A percentile compares a stretch with the other conserved stretches of the same genome.
Conservation (phyloP, 1,140 invertebrate species). For the Meloidogyne chitwoodi region DNA sequence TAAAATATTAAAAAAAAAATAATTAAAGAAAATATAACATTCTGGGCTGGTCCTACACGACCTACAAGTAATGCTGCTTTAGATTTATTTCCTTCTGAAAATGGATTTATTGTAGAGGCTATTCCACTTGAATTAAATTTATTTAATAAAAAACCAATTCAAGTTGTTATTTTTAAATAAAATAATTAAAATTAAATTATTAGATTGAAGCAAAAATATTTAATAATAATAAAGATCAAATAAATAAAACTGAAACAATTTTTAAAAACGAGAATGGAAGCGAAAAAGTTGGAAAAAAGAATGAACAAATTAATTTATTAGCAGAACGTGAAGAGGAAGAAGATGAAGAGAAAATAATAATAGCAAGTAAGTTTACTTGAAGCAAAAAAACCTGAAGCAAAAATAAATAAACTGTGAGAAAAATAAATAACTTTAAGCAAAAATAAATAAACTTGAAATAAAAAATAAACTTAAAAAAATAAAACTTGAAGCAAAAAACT, state of each 20-base stretch:
- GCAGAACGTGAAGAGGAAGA: slow-evolving; percentile 27
- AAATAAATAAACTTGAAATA: not conserved
- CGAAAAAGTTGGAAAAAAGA: not conserved
- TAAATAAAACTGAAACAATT: not conserved
- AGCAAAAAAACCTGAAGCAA: not conserved
- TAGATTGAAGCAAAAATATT: slow-evolving; percentile 21
- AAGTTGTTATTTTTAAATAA: slow-evolving; percentile 21
- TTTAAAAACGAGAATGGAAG: not conserved
- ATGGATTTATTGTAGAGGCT: slow-evolving; percentile 53
- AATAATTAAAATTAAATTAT: not conserved
- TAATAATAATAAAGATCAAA: not conserved
- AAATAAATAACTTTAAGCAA: not conserved
- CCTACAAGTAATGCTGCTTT: slow-evolving; percentile 31
- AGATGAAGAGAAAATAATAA: slow-evolving; percentile 10
- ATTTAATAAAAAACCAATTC: slow-evolving; percentile 36
- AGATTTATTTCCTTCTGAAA: slow-evolving; percentile 49
- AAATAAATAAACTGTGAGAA: not conserved
- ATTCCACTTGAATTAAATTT: slow-evolving; percentile 42
- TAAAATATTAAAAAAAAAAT: slow-evolving; percentile 13
- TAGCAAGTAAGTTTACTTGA: slow-evolving; percentile 2
- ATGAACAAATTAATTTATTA: not conserved
- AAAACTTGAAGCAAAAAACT: not conserved
- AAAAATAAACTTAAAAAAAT: not conserved
- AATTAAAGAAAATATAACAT: slow-evolving; percentile 56
- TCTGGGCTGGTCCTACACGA: slow-evolving; percentile 53